Conservation (phyloP, 1,140 invertebrate genomes). For the Scaptodrosophila lebanonensis region DNA sequence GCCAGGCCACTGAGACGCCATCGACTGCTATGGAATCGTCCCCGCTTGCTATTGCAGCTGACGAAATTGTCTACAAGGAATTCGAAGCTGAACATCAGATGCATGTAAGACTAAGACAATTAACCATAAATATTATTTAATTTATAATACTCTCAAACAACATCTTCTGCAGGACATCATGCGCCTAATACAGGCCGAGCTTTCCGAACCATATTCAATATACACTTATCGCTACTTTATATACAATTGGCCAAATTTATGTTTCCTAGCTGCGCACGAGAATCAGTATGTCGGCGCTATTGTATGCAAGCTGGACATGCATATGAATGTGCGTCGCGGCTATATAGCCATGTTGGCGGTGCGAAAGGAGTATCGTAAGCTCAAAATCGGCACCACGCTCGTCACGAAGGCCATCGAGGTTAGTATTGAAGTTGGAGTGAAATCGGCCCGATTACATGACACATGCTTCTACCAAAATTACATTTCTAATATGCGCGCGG, state of each 20-base stretch:
- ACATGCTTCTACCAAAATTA: no score
- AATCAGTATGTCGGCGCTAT: conserved; percentile 96
- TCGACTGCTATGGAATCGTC: no score
- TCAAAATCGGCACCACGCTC: conserved; percentile 90
- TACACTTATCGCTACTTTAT: conserved; percentile 99
- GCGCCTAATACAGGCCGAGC: conserved; percentile 98
- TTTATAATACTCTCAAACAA: not conserved
- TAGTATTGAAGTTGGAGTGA: no score
- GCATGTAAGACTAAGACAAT: conserved; percentile 80
- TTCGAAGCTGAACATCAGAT: conserved; percentile 94
- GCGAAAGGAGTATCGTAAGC: conserved; percentile 95
- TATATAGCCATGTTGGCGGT: conserved; percentile 99
- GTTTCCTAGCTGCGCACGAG: conserved; percentile 94
- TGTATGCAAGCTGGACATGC: conserved; percentile 97
- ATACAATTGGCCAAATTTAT: conserved; percentile 99
- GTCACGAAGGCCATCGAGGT: conserved; percentile 88
- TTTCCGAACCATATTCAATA: conserved; percentile 99
- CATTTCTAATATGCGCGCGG: no score
- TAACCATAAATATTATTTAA: not conserved
- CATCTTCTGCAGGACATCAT: conserved; percentile 85
- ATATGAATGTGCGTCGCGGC: conserved; percentile 91
- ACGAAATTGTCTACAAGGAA: conserved; percentile 83
- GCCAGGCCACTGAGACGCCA: no score
- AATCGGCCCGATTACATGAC: no score
- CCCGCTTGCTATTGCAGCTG: conserved; percentile 58